Base-by-base conservation (phyloP, 2,797 vertebrate species). In the Bovichtus variegatus region DNA sequence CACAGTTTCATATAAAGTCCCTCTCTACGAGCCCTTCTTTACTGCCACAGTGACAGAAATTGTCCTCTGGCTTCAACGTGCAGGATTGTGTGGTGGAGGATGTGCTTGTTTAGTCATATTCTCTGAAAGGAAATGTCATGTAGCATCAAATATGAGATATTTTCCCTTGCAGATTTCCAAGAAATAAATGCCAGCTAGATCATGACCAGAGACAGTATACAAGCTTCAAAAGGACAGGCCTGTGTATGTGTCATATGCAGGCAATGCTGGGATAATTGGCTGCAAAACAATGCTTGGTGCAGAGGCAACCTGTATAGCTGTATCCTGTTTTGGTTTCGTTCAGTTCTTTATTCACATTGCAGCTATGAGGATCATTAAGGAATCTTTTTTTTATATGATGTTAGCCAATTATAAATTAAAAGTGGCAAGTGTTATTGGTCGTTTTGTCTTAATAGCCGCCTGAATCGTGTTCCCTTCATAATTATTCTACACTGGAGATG, bases 181-280 rank as follows among this genome's bases (percentile, higher is more conserved):
- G 83, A 90, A 88, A 75, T 91, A 92, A 93, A 91, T 91, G 90
- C 81, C 87, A 92, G 76, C 77, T 65, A 66, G 76, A 89, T 91
- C 78, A 89, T 75, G 67, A 82, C 80, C 78, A 76, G 60, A 89
- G 90, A 92, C 88, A 85, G 84, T 68, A 67, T 80, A 89, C 85
- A 91, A 66, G 87, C 87, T 85, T 92, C 80, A 80, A 84, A 86
- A 86, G 78, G 88, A 90, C 82, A 84, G 51, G 51, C 34, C 70
- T 80, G 77, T 82, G 71, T 74, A 23, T 80, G 73, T 88, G 78
- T 87, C 87, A 82, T 73, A 75, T 69, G 53, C 41, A 75, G 78
- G 71, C 71, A 65, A 73, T 63, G 23, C 74, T 54, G 58, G 11
- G 55, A 73, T 90, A 92, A 92, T 89, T 88, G 83, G 84, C 80